Conservation (phyloP, 2,113 vertebrate species). For the Amphiprion percula region DNA sequence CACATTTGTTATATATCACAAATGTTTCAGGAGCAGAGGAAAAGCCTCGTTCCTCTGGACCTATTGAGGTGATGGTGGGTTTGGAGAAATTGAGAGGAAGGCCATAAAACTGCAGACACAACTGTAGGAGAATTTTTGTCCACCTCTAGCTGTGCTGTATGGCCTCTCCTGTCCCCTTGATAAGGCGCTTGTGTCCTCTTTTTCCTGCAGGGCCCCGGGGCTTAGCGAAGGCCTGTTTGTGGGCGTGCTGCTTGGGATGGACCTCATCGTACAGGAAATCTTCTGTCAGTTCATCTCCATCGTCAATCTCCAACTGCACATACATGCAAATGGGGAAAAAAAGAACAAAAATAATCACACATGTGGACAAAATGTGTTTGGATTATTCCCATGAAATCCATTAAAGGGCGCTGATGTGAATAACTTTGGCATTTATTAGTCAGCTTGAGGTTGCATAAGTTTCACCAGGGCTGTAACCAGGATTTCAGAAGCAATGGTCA, state of each 20-base stretch:
- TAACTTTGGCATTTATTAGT: not conserved
- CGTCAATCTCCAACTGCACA: constrained; percentile 92
- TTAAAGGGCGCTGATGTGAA: not conserved
- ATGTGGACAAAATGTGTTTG: not conserved
- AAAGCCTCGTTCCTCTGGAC: constrained; percentile 7
- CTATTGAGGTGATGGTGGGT: constrained; percentile 13
- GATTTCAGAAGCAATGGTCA: constrained; percentile 4
- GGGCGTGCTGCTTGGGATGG: constrained; percentile 95
- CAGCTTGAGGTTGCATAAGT: not conserved
- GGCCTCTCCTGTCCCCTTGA: constrained; percentile 88
- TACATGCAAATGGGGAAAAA: not conserved
- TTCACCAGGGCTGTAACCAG: not conserved
- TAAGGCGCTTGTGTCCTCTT: constrained; percentile 96
- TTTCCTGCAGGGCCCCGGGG: constrained; percentile 95
- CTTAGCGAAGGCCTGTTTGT: constrained; percentile 96
- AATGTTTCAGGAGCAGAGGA: constrained; percentile 33
- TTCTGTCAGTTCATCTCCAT: constrained; percentile 92
- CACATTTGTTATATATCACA: constrained; percentile 25
- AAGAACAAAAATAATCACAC: not conserved
- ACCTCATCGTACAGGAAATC: constrained; percentile 97
- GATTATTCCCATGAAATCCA: not conserved
- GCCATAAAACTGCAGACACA: constrained; percentile 20
- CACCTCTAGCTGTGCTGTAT: constrained; percentile 80
- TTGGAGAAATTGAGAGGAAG: not conserved
- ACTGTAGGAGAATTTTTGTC: not conserved